These are phyloP conservation scores for Mus pahari DNA, from an alignment of 2,113 vertebrate species.

Conservation along the genomic window DNA sequence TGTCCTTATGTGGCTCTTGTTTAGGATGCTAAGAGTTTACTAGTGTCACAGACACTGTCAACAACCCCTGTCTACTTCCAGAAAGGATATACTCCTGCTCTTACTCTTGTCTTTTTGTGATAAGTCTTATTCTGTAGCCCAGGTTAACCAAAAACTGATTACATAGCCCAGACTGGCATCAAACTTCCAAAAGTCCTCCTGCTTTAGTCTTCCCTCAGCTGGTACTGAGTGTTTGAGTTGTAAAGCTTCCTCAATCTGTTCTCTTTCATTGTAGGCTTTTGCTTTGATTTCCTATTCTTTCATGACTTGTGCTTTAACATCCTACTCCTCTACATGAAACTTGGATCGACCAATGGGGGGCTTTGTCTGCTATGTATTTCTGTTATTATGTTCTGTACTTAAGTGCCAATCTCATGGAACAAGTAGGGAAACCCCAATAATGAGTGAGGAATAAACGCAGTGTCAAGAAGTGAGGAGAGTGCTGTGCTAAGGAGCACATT, in stretches of 20 bases:
- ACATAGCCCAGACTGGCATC: rapidly evolving
- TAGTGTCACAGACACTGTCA: not conserved
- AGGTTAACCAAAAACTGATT: not conserved
- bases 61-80: not conserved
- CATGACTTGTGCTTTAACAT: not conserved
- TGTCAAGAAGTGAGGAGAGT: not conserved
- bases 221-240: not conserved
- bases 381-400: not conserved
- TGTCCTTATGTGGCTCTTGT: not conserved
- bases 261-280: not conserved
- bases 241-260: not conserved
- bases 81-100: not conserved
- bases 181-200: not conserved
- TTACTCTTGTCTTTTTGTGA: not conserved
- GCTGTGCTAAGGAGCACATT: not conserved
- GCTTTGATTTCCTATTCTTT: not conserved
- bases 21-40: not conserved
- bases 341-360: not conserved
- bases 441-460: not conserved
- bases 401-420: not conserved
- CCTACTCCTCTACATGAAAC: not conserved
- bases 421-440: not conserved
- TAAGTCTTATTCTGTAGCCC: not conserved
- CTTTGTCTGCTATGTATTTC: not conserved
- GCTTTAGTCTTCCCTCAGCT: not conserved